Conservation (phyloP, 2,888 invertebrate species). For the Dascillus cervinus region DNA sequence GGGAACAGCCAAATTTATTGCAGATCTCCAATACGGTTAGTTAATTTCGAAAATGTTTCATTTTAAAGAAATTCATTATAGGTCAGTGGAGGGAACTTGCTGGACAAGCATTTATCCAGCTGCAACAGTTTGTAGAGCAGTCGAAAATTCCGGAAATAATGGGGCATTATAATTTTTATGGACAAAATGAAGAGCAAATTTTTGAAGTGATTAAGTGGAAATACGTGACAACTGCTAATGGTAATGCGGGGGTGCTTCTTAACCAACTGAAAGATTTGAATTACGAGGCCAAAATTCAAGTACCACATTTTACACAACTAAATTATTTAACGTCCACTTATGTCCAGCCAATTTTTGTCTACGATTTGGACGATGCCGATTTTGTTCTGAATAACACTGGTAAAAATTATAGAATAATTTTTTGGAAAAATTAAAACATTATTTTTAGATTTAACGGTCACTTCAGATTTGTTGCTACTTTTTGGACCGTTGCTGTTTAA, state of each 20-base stretch:
- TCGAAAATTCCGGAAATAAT: constrained; percentile 53
- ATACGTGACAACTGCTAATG: constrained; percentile 43
- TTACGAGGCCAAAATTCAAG: constrained; percentile 50
- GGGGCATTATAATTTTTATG: constrained; percentile 38
- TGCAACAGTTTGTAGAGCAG: constrained; percentile 51
- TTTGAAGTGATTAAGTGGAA: constrained; percentile 51
- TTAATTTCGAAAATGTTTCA: constrained; percentile 1
- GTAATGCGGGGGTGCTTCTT: constrained; percentile 38
- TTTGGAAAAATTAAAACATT: neutral
- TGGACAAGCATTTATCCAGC: constrained; percentile 46
- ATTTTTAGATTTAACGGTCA: constrained; percentile 54
- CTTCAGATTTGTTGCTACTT: constrained; percentile 57
- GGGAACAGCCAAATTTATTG: constrained; percentile 55
- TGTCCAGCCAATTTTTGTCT: constrained; percentile 46
- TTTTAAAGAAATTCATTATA: constrained; percentile 31
- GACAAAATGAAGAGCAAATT: constrained; percentile 26
- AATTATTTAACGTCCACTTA: constrained; percentile 32
- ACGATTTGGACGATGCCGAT: constrained; percentile 47
- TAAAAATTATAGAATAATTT: constrained; percentile 20
- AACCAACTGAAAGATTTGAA: constrained; percentile 49
- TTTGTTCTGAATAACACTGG: constrained; percentile 49
- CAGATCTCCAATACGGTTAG: constrained; percentile 28
- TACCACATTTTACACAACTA: constrained; percentile 50
- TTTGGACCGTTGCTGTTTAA: constrained; percentile 60
- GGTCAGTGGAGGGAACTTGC: constrained; percentile 54